Conservation (phyloP, 1,140 invertebrate species). For the Brachionus koreanus region DNA sequence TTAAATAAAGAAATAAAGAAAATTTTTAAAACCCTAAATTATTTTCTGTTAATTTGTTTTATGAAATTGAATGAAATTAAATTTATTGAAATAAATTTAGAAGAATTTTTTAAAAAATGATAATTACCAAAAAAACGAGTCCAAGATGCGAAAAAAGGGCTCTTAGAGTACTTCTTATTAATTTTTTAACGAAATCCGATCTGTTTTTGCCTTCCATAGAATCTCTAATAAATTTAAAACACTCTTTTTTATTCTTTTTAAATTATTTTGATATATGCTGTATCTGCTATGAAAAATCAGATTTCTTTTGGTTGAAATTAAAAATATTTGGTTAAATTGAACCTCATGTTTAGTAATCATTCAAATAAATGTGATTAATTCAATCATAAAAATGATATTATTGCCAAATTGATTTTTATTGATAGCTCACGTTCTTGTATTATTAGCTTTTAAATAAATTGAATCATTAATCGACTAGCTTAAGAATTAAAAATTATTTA, state of each 20-base stretch:
- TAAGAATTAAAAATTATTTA: neutral
- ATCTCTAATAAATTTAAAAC: neutral
- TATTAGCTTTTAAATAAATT: neutral
- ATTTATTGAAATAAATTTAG: neutral
- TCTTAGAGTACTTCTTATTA: neutral
- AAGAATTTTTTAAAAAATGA: neutral
- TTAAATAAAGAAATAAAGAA: too few species aligned
- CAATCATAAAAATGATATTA: neutral
- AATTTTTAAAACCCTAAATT: too few species aligned
- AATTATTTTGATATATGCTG: neutral
- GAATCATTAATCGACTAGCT: neutral
- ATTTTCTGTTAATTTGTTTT: too few species aligned
- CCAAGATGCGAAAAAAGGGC: neutral
- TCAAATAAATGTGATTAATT: neutral
- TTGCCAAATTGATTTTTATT: neutral
- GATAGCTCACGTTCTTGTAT: neutral
- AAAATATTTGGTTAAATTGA: neutral
- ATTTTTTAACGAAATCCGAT: neutral
- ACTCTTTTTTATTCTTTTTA: neutral
- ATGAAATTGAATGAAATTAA: too few species aligned
- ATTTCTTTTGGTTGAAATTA: neutral
- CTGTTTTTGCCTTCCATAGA: neutral
- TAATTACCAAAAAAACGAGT: constrained; percentile 4
- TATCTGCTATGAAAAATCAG: neutral
- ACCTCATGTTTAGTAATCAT: constrained; percentile 14